These are phyloP conservation scores for Oxygymnocypris stewartii DNA, from an alignment of 2,113 vertebrate genomes.

Conservation along the genomic window DNA sequence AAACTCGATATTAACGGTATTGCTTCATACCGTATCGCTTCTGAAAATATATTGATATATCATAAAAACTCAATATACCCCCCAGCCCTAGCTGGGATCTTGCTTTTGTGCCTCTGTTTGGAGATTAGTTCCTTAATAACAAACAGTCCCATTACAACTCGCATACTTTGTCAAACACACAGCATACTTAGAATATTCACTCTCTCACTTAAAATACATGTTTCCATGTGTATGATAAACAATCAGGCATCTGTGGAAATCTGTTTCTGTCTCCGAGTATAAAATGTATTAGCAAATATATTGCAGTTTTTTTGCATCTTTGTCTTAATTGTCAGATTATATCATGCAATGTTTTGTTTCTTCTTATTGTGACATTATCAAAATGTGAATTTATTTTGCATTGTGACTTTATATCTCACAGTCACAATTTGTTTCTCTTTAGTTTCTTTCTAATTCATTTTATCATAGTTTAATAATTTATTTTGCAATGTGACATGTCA, in stretches of 20 bases:
- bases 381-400: neutral
- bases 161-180: neutral
- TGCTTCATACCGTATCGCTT: too few relatives aligned
- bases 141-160: neutral
- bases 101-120: conserved; percentile 9
- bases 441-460: neutral
- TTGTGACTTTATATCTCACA: neutral
- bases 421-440: neutral
- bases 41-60: too few relatives aligned
- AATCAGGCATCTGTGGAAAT: neutral
- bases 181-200: neutral
- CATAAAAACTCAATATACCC: too few relatives aligned
- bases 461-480: neutral
- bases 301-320: neutral
- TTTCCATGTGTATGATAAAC: neutral
- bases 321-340: neutral
- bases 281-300: neutral
- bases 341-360: neutral
- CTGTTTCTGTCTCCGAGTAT: neutral
- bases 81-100: conserved; percentile 4
- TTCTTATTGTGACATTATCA: neutral
- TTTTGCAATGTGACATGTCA: neutral
- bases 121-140: conserved; percentile 16
- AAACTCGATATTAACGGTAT: too few relatives aligned
- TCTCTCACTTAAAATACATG: neutral